These are phyloP conservation scores for Amphibalanus amphitrite DNA, from an alignment of 1,140 invertebrate species.

Conservation along the genomic window DNA sequence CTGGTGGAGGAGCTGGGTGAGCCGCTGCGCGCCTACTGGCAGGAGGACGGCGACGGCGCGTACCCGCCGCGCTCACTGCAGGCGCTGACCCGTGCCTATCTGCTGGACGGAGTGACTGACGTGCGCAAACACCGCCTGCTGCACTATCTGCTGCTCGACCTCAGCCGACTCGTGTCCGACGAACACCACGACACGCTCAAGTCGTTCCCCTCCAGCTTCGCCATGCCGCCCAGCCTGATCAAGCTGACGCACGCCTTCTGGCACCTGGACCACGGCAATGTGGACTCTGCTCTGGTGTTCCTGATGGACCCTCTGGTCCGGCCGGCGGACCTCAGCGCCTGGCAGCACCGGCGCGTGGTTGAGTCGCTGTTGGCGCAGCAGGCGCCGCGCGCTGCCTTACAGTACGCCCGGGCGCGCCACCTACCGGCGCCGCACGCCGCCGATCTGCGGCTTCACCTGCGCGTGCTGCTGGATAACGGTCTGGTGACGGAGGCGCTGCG, in stretches of 20 bases:
- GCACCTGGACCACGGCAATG: constrained; percentile 65
- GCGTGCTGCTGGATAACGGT: constrained; percentile 37
- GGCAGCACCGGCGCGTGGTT: constrained; percentile 38
- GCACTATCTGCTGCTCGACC: constrained; percentile 61
- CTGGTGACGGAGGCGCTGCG: constrained; percentile 38
- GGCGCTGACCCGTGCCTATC: constrained; percentile 49
- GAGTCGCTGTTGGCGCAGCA: constrained; percentile 35
- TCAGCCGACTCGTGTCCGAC: constrained; percentile 42
- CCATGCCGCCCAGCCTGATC: constrained; percentile 44
- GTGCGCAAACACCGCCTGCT: constrained; percentile 54
- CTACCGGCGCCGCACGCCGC: constrained; percentile 32
- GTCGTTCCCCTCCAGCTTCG: constrained; percentile 51
- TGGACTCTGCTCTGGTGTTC: constrained; percentile 29
- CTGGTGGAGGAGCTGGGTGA: constrained; percentile 26
- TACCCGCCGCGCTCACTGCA: constrained; percentile 70
- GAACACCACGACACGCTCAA: constrained; percentile 39
- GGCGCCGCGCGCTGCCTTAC: constrained; percentile 34
- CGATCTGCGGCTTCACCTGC: constrained; percentile 29
- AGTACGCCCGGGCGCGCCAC: constrained; percentile 32
- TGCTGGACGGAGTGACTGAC: constrained; percentile 37
- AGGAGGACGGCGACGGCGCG: constrained; percentile 41
- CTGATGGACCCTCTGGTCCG: constrained; percentile 30
- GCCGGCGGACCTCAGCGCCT: constrained; percentile 30
- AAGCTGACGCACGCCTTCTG: constrained; percentile 66
- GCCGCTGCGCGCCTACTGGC: constrained; percentile 37